Base-by-base conservation (phyloP, 2,888 invertebrate species). In the Drosophila subquinaria region DNA sequence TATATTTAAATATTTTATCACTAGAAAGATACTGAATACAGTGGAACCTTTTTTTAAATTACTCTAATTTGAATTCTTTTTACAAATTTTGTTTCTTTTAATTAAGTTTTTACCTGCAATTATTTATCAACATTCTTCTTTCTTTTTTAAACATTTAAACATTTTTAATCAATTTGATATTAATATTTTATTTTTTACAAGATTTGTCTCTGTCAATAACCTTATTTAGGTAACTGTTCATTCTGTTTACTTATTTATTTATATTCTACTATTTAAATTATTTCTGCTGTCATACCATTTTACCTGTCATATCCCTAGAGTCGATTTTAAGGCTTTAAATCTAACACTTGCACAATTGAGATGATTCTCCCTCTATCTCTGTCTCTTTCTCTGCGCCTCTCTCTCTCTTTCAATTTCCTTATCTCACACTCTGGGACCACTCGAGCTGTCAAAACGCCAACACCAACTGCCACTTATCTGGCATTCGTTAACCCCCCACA, bases 391-490 rank as follows among this genome's bases (percentile, higher is more conserved):
- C 43, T 38, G 15, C 3, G 27, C 5, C 6, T 47, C 27, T 15
- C 45, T 53, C 50, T 15, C 45, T 53, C 50, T 20, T 13, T 55
- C 53, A 15, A 45, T 50, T 57, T 50, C 42, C 38, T 27, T 50
- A 47, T 59, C 59, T 35, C 30, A 40, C 40, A 17, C 65, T 42
- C n/a, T 20, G 69, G 45, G 53, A 52, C 64, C 66, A 69, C 62
- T 66, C 71, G 57, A 70, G 47, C 72, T 84, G 82, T 81, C 85
- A 81, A 76, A 80, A 64, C 62, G 76, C 76, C 84, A 84, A 68
- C 79, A 68, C 69, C 79, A 73, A 69, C 79, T 76, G 67, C 27
- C 67, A 69, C 72, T 76, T 76, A 83, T 72, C 81, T 69, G 69
- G 42, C 48, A 45, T 56, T 61, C 60, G 40, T 8, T 47, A 30